Percentiles rank a stretch among this genome's conserved stretches.
These are phyloP conservation scores for Sisor rabdophorus DNA, from an alignment of 2,113 vertebrate species.

Conservation along the genomic window DNA sequence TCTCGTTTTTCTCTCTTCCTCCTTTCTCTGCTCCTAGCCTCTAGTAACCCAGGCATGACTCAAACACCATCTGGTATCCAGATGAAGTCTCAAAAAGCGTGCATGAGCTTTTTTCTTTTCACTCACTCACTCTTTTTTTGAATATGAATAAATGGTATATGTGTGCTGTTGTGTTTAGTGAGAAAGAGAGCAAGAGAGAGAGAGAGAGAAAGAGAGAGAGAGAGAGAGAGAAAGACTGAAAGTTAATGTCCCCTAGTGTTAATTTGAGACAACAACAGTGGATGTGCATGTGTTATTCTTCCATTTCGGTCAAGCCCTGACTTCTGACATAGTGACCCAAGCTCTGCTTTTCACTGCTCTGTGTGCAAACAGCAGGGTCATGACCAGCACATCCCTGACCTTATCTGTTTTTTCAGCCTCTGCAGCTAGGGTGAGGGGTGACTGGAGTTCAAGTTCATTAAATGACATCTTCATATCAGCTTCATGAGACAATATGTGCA, in stretches of 20 bases:
- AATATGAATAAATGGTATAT: constrained; percentile 36
- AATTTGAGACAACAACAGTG: constrained; percentile 37
- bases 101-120: constrained; percentile 52
- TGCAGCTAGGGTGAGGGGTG: constrained; percentile 40
- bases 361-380: constrained; percentile 55
- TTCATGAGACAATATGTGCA: not conserved
- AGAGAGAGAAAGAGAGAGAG: constrained; percentile 2
- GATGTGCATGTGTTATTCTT: constrained; percentile 46
- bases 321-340: constrained; percentile 43
- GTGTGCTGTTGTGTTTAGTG: constrained; percentile 22
- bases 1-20: constrained; percentile 15
- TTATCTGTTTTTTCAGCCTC: constrained; percentile 48
- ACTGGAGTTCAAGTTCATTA: constrained; percentile 74
- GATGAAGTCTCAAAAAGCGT: constrained; percentile 66
- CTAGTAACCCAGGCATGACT: constrained; percentile 74
- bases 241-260: constrained; percentile 47
- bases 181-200: not conserved
- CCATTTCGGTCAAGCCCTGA: constrained; percentile 37
- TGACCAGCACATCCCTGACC: constrained; percentile 58
- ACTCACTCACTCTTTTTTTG: constrained; percentile 48
- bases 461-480: constrained; percentile 57
- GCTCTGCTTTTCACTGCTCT: constrained; percentile 45
- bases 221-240: constrained; percentile 23
- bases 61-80: constrained; percentile 77
- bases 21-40: constrained; percentile 50